phyloP scores from a whole-genome alignment of 2,888 invertebrate species.

The Napeogenes sylphis region DNA sequence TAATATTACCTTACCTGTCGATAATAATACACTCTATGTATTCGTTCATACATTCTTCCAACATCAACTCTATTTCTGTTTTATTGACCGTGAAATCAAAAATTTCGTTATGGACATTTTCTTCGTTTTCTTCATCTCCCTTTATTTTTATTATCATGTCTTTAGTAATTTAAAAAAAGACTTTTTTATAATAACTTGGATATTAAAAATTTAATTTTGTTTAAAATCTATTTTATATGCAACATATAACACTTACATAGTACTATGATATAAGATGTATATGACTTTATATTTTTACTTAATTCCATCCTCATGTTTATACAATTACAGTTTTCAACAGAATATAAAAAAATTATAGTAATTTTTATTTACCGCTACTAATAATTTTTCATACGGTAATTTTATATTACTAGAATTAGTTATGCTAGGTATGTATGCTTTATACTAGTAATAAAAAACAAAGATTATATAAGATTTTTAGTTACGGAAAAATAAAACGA shows the following conservation, averaged over 20 bases:
- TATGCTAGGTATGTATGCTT: neutral
- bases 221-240: neutral
- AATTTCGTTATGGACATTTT: neutral
- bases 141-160: neutral
- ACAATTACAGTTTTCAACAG: too few relatives aligned
- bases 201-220: neutral
- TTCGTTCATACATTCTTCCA: constrained; percentile 49
- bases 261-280: neutral
- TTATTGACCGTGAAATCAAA: constrained; percentile 33
- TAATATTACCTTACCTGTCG: constrained; percentile 16
- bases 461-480: neutral
- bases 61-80: constrained; percentile 35
- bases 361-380: too few relatives aligned
- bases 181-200: neutral
- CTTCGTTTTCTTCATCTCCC: neutral
- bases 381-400: neutral
- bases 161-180: neutral
- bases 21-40: constrained; percentile 35
- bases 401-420: neutral
- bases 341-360: too few relatives aligned
- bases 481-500: constrained; percentile 14
- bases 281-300: too few relatives aligned
- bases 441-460: neutral
- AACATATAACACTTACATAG: neutral
- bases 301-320: too few relatives aligned